Evolutionary conservation across 2,113 vertebrate genomes (phyloP).

Genomic region (Collichthys lucidus): DNA sequence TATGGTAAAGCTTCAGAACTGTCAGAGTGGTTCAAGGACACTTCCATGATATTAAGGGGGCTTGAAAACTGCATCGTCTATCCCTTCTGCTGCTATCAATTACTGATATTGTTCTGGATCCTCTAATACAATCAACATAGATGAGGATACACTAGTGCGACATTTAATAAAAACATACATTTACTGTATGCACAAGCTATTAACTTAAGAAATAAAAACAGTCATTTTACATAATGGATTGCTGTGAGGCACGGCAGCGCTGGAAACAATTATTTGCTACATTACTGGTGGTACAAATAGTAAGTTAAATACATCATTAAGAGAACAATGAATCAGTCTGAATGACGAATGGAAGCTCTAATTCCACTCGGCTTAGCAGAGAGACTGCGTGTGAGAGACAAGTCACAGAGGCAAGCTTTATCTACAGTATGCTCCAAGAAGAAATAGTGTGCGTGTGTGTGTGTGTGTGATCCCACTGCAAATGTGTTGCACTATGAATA

Average conservation of each 20-base stretch:
- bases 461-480: constrained; percentile 3
- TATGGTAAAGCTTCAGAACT: constrained; percentile 2
- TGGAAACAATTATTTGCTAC: constrained; percentile 50
- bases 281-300: constrained; percentile 48
- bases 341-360: constrained; percentile 64
- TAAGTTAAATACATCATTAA: constrained; percentile 73
- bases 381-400: constrained; percentile 34
- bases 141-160: not conserved
- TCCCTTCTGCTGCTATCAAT: not conserved
- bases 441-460: constrained; percentile 4
- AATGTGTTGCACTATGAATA: constrained; percentile 24
- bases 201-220: constrained; percentile 31
- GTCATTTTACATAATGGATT: constrained; percentile 32
- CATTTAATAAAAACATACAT: not conserved
- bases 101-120: not conserved
- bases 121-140: not conserved
- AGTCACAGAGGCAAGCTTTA: constrained; percentile 35
- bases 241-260: not conserved
- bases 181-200: not conserved
- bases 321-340: constrained; percentile 61
- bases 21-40: not conserved
- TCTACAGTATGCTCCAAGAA: constrained; percentile 25
- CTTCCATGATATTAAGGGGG: not conserved
- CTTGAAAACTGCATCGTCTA: constrained; percentile 4
- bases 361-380: constrained; percentile 58